Evolutionary conservation across 2,888 invertebrate genomes (phyloP), one percentile per base, ranked within the genome.

Genomic region (Proisotoma minuta): DNA sequence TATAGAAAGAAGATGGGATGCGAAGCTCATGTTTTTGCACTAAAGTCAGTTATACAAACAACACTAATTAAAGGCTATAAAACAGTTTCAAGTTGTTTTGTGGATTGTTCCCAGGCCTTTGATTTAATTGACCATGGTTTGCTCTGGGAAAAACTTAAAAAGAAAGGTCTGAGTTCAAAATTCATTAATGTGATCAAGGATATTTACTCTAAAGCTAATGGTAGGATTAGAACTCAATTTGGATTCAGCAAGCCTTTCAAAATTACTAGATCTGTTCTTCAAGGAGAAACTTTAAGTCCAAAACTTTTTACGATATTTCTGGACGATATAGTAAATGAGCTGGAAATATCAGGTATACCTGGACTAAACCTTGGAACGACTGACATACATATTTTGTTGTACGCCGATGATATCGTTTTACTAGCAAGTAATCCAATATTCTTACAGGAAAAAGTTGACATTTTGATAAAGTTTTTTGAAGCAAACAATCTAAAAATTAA

Each of bases 21-120:
- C 4, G 59, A 66, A 20, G 73, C 75, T 39, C 72, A 73, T 50
- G 63, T 74, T 2, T 74, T 74, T 52, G 61, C 64, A 1, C 57
- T 75, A 1, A 57, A 59, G 1, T 29, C 70, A 1, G 60, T 59
- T 18, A 59, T 72, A 8, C 47, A 60, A 2, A 1, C 58, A 3
- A 59, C 66, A 12, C 28, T 70, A 2, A 52, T 58, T 5, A 62
- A 27, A n/a, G 34, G 50, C 22, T 56, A 57, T 24, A 60, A 59
- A 2, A 66, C 60, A 59, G 23, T 74, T 2, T 74, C 59, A 47
- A 63, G 62, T 48, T 22, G 67, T 2, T 74, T 75, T 57, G 57
- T 74, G 8, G 74, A 74, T 40, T 66, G 74, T 15, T 54, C 57
- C 8, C 48, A 58, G 26, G 67, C 63, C 5, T 74, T 74, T 48